Evolutionary conservation across 2,113 vertebrate genomes (phyloP).

Genomic region (Vulpes ferrilata): DNA sequence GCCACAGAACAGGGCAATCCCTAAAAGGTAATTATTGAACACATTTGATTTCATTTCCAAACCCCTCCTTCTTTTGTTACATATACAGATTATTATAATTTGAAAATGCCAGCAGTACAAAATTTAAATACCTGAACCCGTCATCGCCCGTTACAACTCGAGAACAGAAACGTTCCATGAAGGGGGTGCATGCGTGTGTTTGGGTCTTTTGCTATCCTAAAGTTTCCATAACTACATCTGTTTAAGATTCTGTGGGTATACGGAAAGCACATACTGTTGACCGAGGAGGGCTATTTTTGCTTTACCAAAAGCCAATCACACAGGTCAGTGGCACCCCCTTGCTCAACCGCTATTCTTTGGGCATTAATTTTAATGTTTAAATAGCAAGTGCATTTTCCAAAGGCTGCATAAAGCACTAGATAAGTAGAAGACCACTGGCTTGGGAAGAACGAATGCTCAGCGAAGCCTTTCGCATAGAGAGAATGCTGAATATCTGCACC

Average conservation of each 20-base stretch:
- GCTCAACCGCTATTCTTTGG: slow-evolving; percentile 82
- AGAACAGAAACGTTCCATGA: slow-evolving; percentile 20
- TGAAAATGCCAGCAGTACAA: neutral
- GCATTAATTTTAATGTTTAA: slow-evolving; percentile 92
- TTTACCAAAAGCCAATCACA: slow-evolving; percentile 85
- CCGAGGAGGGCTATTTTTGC: slow-evolving; percentile 81
- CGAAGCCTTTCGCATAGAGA: slow-evolving; percentile 99
- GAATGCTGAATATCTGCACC: slow-evolving; percentile 98
- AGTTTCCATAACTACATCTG: slow-evolving; percentile 74
- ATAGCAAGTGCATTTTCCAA: slow-evolving; percentile 90
- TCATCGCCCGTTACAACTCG: neutral
- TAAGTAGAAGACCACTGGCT: slow-evolving; percentile 92
- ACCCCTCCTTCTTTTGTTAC: neutral
- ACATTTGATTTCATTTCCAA: neutral
- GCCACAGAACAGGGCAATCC: neutral
- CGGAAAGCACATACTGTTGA: slow-evolving; percentile 65
- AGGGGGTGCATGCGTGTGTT: slow-evolving; percentile 26
- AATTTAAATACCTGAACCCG: neutral
- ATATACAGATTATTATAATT: neutral
- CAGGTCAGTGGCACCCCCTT: slow-evolving; percentile 83
- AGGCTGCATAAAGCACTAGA: slow-evolving; percentile 91
- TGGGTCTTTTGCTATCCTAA: neutral
- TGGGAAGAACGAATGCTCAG: slow-evolving; percentile 95
- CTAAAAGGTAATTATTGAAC: neutral
- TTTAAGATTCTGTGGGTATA: slow-evolving; percentile 78